Percentiles rank a stretch among this genome's conserved stretches.
Evolutionary conservation across 1,140 invertebrate species (phyloP).

Genomic region (Ceratina calcarata): DNA sequence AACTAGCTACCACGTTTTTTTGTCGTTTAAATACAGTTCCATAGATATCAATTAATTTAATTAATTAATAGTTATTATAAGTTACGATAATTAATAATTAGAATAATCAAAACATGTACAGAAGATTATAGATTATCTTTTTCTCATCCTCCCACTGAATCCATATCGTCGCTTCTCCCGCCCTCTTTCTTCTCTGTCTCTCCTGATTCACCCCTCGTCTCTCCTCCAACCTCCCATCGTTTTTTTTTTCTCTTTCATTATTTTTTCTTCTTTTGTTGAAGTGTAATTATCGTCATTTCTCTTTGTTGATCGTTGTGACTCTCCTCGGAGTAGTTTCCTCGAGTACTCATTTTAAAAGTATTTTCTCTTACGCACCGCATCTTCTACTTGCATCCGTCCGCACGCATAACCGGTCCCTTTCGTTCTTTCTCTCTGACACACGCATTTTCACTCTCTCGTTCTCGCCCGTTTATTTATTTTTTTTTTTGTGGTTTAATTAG

Average conservation of each 20-base stretch:
- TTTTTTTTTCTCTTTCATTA: conserved; percentile 12
- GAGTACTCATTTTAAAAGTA: conserved; percentile 54
- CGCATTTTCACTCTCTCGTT: conserved; percentile 22
- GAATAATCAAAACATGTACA: conserved; percentile 79
- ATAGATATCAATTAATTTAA: conserved; percentile 79
- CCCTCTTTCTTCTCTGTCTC: too few relatives aligned
- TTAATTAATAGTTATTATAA: conserved; percentile 78
- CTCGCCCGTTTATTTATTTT: conserved; percentile 47
- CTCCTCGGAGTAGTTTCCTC: conserved; percentile 64
- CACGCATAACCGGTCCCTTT: conserved; percentile 44
- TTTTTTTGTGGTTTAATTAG: conserved; percentile 68
- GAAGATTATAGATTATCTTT: conserved; percentile 77
- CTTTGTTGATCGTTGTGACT: conserved; percentile 66
- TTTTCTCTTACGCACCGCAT: conserved; percentile 46
- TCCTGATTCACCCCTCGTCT: background rate
- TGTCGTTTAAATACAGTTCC: conserved; percentile 75
- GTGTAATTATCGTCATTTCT: conserved; percentile 42
- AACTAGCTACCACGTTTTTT: conserved; percentile 77
- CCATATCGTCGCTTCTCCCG: too few relatives aligned
- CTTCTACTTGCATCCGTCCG: conserved; percentile 30
- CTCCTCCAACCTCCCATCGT: conserved; percentile 1
- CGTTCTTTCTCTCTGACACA: conserved; percentile 15
- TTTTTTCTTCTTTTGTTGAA: conserved; percentile 55
- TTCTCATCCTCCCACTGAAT: conserved; percentile 36
- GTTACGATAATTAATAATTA: conserved; percentile 78